phyloP scores from a whole-genome alignment of 2,888 invertebrate genomes.

The Acanthosepion lycidas region DNA sequence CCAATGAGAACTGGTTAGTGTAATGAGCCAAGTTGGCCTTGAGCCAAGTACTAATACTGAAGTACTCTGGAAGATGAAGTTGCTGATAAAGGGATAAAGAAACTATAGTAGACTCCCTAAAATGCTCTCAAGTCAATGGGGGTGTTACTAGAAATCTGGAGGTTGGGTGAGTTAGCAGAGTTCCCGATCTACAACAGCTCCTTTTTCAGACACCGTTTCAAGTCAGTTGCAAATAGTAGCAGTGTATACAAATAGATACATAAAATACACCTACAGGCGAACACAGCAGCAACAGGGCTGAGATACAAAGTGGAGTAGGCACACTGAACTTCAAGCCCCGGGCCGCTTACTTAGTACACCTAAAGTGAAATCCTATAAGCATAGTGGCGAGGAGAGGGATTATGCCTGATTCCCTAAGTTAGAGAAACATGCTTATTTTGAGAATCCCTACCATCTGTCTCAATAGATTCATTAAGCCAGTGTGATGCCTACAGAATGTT shows the following conservation, averaged over 20 bases:
- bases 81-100: neutral
- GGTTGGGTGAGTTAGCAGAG: neutral
- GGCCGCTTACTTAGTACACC: neutral
- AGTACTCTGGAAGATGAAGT: neutral
- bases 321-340: neutral
- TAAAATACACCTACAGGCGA: neutral
- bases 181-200: constrained; percentile 24
- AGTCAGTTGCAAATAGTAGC: constrained; percentile 16
- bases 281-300: neutral
- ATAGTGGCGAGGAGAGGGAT: neutral
- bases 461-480: neutral
- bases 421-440: constrained; percentile 1
- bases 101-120: neutral
- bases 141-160: neutral
- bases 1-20: neutral
- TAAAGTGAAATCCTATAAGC: constrained; percentile 11
- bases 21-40: neutral
- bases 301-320: neutral
- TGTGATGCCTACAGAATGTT: neutral
- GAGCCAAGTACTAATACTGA: constrained; percentile 33
- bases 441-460: constrained; percentile 2
- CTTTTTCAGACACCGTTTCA: neutral
- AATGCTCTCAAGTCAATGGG: neutral
- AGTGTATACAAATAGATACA: neutral
- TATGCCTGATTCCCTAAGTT: neutral